Conservation (phyloP, 2,113 vertebrate genomes). For the Micronisus gabar region DNA sequence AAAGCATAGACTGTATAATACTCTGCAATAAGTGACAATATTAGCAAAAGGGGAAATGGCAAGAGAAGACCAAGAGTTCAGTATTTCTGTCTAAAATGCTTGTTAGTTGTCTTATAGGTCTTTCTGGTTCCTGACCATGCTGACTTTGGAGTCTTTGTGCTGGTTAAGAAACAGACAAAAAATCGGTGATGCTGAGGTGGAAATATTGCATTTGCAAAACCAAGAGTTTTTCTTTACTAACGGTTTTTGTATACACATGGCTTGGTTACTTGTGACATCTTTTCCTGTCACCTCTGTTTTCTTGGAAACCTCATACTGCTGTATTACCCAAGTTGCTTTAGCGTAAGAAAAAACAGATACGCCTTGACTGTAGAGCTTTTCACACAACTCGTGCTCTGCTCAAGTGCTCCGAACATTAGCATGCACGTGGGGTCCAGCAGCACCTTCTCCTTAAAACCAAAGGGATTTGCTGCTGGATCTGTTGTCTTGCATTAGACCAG, state of each 20-base stretch:
- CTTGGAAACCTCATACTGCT: neutral
- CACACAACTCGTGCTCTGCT: neutral
- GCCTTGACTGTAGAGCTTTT: neutral
- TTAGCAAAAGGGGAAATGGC: neutral
- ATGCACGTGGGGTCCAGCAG: neutral
- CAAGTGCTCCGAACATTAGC: neutral
- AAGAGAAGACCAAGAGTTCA: neutral
- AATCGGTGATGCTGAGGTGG: neutral
- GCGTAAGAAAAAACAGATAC: neutral
- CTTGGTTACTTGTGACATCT: neutral
- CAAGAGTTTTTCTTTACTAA: neutral
- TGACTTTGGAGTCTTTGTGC: neutral
- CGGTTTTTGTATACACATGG: neutral
- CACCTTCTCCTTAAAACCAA: neutral
- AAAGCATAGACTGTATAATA: neutral
- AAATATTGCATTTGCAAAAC: neutral
- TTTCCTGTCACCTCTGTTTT: neutral
- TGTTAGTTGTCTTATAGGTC: neutral
- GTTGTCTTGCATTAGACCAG: neutral
- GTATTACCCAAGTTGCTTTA: neutral
- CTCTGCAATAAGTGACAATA: neutral
- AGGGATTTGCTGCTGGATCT: neutral
- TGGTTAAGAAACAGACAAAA: neutral
- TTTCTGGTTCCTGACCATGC: neutral
- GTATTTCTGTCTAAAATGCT: neutral